phyloP scores from a whole-genome alignment of 2,797 vertebrate genomes.

The Clarias platycephalus region DNA sequence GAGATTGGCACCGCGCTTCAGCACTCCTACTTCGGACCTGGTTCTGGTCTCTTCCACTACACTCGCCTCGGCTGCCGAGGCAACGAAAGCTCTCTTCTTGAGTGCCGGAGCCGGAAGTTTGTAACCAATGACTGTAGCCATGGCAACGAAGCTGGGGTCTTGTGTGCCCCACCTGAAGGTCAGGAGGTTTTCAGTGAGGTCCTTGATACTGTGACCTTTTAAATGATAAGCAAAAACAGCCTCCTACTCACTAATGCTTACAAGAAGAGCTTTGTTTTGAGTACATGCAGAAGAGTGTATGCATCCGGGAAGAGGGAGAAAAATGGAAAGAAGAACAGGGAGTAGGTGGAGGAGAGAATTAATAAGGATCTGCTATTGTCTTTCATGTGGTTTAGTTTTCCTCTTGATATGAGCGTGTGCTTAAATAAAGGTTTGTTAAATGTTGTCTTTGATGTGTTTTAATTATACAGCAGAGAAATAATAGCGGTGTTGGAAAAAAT shows the following conservation, averaged over 20 bases:
- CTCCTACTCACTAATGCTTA: constrained; percentile 24
- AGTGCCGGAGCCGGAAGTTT: constrained; percentile 80
- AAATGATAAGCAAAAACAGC: constrained; percentile 43
- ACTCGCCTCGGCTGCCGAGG: constrained; percentile 86
- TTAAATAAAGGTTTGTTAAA: background rate
- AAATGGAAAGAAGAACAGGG: constrained; percentile 5
- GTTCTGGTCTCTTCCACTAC: constrained; percentile 81
- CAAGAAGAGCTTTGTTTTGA: constrained; percentile 27
- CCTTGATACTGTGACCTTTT: constrained; percentile 36
- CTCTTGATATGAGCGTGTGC: background rate
- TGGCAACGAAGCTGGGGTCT: constrained; percentile 76
- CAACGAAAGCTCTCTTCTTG: constrained; percentile 80
- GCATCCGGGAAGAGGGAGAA: constrained; percentile 13
- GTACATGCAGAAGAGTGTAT: constrained; percentile 22
- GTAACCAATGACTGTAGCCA: constrained; percentile 80
- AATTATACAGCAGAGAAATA: constrained; percentile 11
- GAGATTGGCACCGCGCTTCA: constrained; percentile 82
- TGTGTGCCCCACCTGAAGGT: constrained; percentile 86
- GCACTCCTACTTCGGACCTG: constrained; percentile 71
- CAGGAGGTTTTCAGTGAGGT: constrained; percentile 58
- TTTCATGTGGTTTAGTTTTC: constrained; percentile 14
- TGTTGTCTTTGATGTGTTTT: background rate
- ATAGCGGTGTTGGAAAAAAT: background rate
- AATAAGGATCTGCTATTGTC: constrained; percentile 3
- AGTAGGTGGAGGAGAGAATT: constrained; percentile 17